Evolutionary conservation across 1,140 invertebrate species (phyloP).

Genomic region (Bombus vancouverensis): DNA sequence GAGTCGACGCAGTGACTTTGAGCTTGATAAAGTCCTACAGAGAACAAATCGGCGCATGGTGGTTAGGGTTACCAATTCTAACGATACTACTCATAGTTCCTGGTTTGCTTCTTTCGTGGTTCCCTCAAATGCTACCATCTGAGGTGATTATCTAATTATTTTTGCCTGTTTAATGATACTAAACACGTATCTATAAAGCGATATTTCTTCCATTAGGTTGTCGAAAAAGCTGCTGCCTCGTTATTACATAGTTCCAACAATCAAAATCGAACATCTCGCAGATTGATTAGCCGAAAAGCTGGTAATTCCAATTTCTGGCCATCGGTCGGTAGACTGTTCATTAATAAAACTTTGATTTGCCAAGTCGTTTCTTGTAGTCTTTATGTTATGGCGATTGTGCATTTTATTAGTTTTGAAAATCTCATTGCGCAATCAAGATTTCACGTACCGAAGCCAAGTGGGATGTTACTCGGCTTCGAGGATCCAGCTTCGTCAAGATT

Average conservation of each 20-base stretch:
- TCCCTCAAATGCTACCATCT: conserved; percentile 78
- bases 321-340: conserved; percentile 84
- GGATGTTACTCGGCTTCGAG: conserved; percentile 80
- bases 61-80: conserved; percentile 79
- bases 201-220: conserved; percentile 70
- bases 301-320: conserved; percentile 81
- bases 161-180: neutral
- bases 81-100: conserved; percentile 73
- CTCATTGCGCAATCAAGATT: conserved; percentile 84
- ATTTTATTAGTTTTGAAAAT: conserved; percentile 84
- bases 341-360: conserved; percentile 84
- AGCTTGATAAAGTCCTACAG: conserved; percentile 69
- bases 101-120: conserved; percentile 75
- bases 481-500: conserved; percentile 83
- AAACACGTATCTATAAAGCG: neutral
- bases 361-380: conserved; percentile 84
- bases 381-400: conserved; percentile 83
- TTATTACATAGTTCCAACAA: conserved; percentile 72
- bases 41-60: conserved; percentile 80
- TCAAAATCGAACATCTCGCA: conserved; percentile 46
- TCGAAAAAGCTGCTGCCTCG: conserved; percentile 83
- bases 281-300: conserved; percentile 59
- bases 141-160: conserved; percentile 63
- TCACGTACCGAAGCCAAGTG: conserved; percentile 84
- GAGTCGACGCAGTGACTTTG: conserved; percentile 76